phyloP scores from a whole-genome alignment of 1,140 invertebrate genomes.

The Drosophila triauraria region DNA sequence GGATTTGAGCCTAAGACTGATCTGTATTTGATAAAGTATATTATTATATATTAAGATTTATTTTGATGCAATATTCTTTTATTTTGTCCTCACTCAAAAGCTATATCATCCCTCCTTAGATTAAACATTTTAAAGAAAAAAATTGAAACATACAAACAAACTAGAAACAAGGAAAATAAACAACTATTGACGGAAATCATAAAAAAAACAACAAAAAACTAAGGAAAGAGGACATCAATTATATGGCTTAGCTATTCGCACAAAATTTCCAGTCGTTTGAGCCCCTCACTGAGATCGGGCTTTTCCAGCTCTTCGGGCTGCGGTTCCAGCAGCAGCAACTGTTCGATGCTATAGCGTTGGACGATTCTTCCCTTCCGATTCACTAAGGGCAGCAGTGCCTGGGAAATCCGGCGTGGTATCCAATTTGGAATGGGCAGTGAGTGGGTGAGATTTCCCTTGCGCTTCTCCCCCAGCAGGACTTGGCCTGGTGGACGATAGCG shows the following conservation, averaged over 20 bases:
- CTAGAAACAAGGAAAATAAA: background rate
- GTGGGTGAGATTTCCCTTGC: constrained; percentile 29
- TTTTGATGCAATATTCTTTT: no score
- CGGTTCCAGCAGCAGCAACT: constrained; percentile 52
- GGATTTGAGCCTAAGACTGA: no score
- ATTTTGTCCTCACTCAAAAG: background rate
- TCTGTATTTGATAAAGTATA: no score
- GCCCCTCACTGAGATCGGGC: constrained; percentile 5
- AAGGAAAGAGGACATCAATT: background rate
- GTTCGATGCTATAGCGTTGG: constrained; percentile 48
- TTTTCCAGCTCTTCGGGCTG: constrained; percentile 38
- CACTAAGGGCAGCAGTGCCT: background rate
- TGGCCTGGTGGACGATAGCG: constrained; percentile 18
- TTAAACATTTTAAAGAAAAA: background rate
- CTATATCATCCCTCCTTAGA: background rate
- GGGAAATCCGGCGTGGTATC: background rate
- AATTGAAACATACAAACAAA: background rate
- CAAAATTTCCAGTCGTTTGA: constrained; percentile 30
- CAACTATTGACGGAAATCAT: background rate
- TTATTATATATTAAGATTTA: no score
- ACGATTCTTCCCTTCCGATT: constrained; percentile 8
- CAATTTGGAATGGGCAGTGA: constrained; percentile 1
- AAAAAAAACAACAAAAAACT: background rate
- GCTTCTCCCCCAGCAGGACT: constrained; percentile 1
- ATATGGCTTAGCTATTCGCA: constrained; percentile 2